Base-by-base conservation (phyloP, 2,888 invertebrate genomes). In the Junonia oenone region DNA sequence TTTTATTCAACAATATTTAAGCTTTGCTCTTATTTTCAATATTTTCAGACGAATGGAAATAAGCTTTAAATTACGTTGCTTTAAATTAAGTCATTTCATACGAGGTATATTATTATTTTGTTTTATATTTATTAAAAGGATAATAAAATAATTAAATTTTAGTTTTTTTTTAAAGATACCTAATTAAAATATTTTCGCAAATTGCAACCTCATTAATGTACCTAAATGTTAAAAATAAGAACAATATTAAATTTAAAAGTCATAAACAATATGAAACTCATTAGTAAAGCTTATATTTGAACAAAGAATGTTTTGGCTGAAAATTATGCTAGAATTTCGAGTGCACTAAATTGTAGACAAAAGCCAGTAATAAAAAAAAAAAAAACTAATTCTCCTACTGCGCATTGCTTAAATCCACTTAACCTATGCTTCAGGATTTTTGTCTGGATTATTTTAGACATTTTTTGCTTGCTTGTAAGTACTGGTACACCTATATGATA, bases 351-450 rank as follows among this genome's bases (percentile, higher is more conserved):
- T 40, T 40, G 38, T n/a, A 40, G 38, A 40, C 17, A 40, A 40
- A 40, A 19, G 19, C 11, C 11, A 40, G 11, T 19, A n/a, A 17
- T 15, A 17, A 17, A 40, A 40, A n/a, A n/a, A n/a, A n/a, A n/a
- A n/a, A 40, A 19, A 40, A 40, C 38, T 17, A 40, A 40, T 40
- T n/a, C 19, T 9, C 26, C 13, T 27, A 4, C 27, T 22, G 22
- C 38, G 17, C 26, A 35, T 14, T 37, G 31, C 19, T 43, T 43
- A 49, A 56, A 48, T 52, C 56, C 48, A 43, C 51, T 43, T 56
- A 56, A 56, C 45, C 45, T 8, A 15, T 35, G 19, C 15, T 43
- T 19, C 35, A 31, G 40, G 33, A 22, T 52, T 56, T 52, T 49
- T 52, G 45, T 52, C 47, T 33, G 43, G 35, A n/a, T 19, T 35